Base-by-base conservation (phyloP, 1,140 invertebrate species). In the Elymnias hypermnestra region DNA sequence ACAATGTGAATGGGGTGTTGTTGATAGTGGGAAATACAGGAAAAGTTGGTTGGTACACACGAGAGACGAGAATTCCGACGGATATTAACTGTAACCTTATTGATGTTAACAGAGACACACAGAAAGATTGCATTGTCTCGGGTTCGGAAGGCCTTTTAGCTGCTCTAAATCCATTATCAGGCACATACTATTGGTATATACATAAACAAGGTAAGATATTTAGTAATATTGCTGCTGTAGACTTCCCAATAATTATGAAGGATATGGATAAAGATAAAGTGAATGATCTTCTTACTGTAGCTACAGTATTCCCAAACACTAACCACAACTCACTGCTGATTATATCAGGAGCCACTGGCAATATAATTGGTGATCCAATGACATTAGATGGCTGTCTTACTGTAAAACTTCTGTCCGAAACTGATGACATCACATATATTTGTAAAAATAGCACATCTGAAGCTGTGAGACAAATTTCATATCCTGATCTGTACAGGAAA, bases 221-320 rank as follows among this genome's bases (percentile, higher is more conserved):
- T 62, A 68, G 85, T 69, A 62, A 87, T 86, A 78, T 89, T 33
- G 83, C 78, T 45, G 71, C 76, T 7, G 82, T 92, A 13, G 90
- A 92, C 57, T 90, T 94, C 57, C 93, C 93, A 1, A 63, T 93
- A 7, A 66, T 92, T n/a, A 56, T 94, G 29, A 89, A 91, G 18
- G 93, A 94, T 72, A 78, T 93, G 13, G 89, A 94, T 77, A 87
- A 87, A 1, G 93, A 94, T 79, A 88, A 88, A 36, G 86, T 92
- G 0, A 85, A 89, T 59, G 93, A 94, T 60, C 78, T 94, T 18
- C 63, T 93, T 7, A 89, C 87, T 35, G 88, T 85, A 5, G 77
- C 72, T 13, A 88, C 87, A n/a, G 69, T 90, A 23, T 72, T 66
- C n/a, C 67, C 70, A 8, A 82, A 85, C 52, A 72, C 70, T 26